These are phyloP conservation scores for Ophion obscuratus DNA, from an alignment of 2,888 invertebrate species.

Conservation along the genomic window DNA sequence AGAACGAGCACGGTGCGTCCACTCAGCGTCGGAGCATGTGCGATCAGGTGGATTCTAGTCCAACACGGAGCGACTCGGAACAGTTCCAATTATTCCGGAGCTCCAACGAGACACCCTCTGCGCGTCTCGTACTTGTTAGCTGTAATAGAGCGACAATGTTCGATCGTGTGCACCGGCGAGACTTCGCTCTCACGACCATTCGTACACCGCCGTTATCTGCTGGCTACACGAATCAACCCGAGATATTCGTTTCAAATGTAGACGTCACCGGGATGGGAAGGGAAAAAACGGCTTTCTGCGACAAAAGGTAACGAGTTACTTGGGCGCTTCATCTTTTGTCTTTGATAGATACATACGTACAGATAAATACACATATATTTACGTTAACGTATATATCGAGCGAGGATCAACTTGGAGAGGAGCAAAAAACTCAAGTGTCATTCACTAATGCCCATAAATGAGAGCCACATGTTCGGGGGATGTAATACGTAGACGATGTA, in stretches of 20 bases:
- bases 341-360: neutral
- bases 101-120: conserved; percentile 46
- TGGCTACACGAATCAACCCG: conserved; percentile 35
- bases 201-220: neutral
- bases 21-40: conserved; percentile 22
- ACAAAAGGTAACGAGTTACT: conserved; percentile 10
- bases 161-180: conserved; percentile 35
- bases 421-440: conserved; percentile 69
- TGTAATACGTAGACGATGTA: conserved; percentile 67
- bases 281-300: conserved; percentile 34
- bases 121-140: conserved; percentile 43
- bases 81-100: conserved; percentile 56
- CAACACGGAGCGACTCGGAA: conserved; percentile 39
- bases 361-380: neutral
- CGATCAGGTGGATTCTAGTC: conserved; percentile 56
- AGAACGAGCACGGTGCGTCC: conserved; percentile 40
- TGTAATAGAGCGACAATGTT: conserved; percentile 53
- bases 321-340: too few species aligned
- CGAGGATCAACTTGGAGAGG: conserved; percentile 17
- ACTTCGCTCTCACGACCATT: conserved; percentile 46
- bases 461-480: conserved; percentile 71
- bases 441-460: conserved; percentile 74
- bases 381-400: conserved; percentile 16
- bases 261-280: conserved; percentile 55
- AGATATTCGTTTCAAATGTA: conserved; percentile 60